phyloP scores from a whole-genome alignment of 2,888 invertebrate species.

The Himalopsyche tibetana region DNA sequence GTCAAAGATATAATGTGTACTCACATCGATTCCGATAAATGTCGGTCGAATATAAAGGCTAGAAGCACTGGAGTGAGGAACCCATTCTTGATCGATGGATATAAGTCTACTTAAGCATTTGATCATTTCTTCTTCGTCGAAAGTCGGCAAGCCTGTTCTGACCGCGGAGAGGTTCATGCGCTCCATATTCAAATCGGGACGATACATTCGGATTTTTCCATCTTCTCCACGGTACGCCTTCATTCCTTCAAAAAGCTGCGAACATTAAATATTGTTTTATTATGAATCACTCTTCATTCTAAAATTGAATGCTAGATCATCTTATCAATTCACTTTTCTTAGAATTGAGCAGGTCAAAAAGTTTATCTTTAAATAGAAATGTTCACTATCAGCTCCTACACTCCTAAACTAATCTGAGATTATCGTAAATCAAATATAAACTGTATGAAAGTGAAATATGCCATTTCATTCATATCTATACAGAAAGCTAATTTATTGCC shows the following conservation, averaged over 20 bases:
- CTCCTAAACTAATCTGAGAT: no score
- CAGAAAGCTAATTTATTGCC: no score
- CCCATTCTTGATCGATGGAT: constrained; percentile 97
- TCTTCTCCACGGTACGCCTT: constrained; percentile 97
- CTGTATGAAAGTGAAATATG: no score
- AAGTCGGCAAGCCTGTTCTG: constrained; percentile 91
- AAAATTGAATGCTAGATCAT: no score
- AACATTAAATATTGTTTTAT: constrained; percentile 60
- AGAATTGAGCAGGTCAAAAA: neutral
- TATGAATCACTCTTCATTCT: no score
- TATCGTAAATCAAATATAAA: no score
- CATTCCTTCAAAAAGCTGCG: constrained; percentile 97
- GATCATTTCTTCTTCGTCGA: constrained; percentile 90
- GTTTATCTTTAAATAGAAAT: neutral
- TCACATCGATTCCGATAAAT: constrained; percentile 97
- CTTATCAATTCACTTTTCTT: no score
- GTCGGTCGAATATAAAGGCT: constrained; percentile 98
- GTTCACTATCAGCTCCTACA: no score
- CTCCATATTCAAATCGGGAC: constrained; percentile 96
- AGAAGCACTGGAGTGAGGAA: constrained; percentile 92
- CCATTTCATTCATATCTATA: no score
- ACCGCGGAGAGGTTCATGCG: constrained; percentile 92
- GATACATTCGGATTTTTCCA: constrained; percentile 93
- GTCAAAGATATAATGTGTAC: constrained; percentile 68
- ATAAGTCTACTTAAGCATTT: constrained; percentile 90